phyloP scores from a whole-genome alignment of 2,113 vertebrate species.

The Fregata magnificens region DNA sequence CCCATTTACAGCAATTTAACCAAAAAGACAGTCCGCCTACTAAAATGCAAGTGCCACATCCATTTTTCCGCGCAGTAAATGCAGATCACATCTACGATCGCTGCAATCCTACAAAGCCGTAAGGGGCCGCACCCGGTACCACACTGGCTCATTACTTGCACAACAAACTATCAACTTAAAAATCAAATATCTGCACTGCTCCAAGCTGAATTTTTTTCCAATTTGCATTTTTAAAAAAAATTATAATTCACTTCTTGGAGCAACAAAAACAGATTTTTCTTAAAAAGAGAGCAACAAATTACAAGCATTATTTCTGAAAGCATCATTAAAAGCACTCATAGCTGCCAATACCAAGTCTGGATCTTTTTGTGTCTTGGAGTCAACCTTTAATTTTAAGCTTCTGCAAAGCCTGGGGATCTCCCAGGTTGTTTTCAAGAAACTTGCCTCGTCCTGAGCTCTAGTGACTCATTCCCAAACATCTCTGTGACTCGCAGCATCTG shows the following conservation, averaged over 20 bases:
- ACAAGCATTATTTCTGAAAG: neutral
- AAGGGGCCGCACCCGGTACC: neutral
- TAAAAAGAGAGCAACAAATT: neutral
- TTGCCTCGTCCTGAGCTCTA: neutral
- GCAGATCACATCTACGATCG: neutral
- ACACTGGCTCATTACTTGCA: neutral
- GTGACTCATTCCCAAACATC: neutral
- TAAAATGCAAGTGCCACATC: neutral
- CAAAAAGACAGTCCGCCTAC: neutral
- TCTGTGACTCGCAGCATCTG: neutral
- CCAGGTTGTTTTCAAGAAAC: neutral
- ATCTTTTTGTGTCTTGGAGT: neutral
- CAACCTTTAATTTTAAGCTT: neutral
- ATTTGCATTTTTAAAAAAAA: neutral
- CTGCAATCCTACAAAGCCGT: neutral
- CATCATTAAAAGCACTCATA: neutral
- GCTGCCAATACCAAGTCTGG: neutral
- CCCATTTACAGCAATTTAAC: neutral
- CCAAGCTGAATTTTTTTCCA: neutral
- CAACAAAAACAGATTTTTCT: neutral
- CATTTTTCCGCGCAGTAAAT: neutral
- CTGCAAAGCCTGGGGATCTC: neutral
- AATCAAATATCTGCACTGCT: neutral
- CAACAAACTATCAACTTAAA: neutral
- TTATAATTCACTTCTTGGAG: neutral